Evolutionary conservation across 1,140 invertebrate species (phyloP), one percentile per base, ranked within the genome.

Genomic region (Polypedilum vanderplanki): DNA sequence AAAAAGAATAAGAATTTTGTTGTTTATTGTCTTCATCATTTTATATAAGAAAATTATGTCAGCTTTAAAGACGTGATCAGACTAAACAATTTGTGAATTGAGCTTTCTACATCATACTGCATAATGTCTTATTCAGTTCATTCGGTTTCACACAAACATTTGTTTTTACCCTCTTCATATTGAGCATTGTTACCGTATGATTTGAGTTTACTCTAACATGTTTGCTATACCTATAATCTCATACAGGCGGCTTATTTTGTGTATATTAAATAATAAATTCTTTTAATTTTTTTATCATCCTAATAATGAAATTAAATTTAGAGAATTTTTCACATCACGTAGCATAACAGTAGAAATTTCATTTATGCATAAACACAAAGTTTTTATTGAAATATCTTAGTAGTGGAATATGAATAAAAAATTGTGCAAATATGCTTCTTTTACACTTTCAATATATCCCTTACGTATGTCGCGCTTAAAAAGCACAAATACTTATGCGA

Each of bases 11-110:
- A 33, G 24, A 33, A 33, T 33, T 5, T 33, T 33, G n/a, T 57
- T 57, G 46, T 57, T 57, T 57, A 57, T 57, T 57, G 46, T 57
- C 46, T 57, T 57, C 46, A 57, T 57, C 46, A 57, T 57, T 57
- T 12, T 57, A 12, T 57, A 12, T n/a, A 57, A 57, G 46, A 57
- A 57, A 57, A 57, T 57, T 57, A 57, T 57, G 46, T 57, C 46
- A 57, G 46, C 46, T 57, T 33, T 57, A 57, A 57, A 57, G 46
- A 57, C 46, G 46, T 57, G 46, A 57, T 57, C 46, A n/a, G 46
- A 57, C 12, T 57, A 15, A 57, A 57, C 8, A 57, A 57, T n/a
- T 57, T 4, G 41, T n/a, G 12, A 57, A 57, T 33, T 33, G 24
- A 33, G 24, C 24, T 57, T 57, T 57, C 46, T 4, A 1, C 12